phyloP scores from a whole-genome alignment of 2,113 vertebrate species.

The Oryzias woworae region DNA sequence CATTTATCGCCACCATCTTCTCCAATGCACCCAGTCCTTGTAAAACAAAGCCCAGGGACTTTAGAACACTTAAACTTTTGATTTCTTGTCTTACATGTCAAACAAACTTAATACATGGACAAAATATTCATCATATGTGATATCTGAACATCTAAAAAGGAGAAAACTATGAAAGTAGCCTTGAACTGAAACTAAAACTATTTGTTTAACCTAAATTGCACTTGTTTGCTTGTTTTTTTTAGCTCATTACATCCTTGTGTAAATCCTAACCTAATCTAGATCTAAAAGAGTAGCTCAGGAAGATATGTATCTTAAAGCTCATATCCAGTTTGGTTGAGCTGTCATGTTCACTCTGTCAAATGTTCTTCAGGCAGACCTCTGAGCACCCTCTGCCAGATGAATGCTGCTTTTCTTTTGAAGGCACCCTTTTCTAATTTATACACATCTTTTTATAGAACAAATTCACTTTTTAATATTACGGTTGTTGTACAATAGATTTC shows the following conservation, averaged over 20 bases:
- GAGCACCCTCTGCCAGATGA: slow-evolving; percentile 39
- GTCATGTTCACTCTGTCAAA: slow-evolving; percentile 48
- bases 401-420: slow-evolving; percentile 30
- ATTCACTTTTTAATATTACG: slow-evolving; percentile 14
- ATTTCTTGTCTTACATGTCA: background rate
- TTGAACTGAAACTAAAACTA: slow-evolving; percentile 7
- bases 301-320: slow-evolving; percentile 36
- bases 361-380: slow-evolving; percentile 36
- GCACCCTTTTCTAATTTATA: slow-evolving; percentile 12
- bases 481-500: background rate
- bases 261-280: slow-evolving; percentile 41
- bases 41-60: background rate
- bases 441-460: slow-evolving; percentile 22
- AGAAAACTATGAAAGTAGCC: background rate
- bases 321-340: slow-evolving; percentile 33
- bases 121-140: slow-evolving; percentile 2
- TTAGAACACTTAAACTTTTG: background rate
- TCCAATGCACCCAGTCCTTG: no score
- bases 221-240: no score
- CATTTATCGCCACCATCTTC: no score
- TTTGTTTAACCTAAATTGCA: background rate
- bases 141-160: slow-evolving; percentile 8
- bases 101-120: background rate
- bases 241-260: background rate
- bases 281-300: slow-evolving; percentile 24